These are phyloP conservation scores for Tychaedon coryphoeus DNA, from an alignment of 2,113 vertebrate genomes.

Conservation along the genomic window DNA sequence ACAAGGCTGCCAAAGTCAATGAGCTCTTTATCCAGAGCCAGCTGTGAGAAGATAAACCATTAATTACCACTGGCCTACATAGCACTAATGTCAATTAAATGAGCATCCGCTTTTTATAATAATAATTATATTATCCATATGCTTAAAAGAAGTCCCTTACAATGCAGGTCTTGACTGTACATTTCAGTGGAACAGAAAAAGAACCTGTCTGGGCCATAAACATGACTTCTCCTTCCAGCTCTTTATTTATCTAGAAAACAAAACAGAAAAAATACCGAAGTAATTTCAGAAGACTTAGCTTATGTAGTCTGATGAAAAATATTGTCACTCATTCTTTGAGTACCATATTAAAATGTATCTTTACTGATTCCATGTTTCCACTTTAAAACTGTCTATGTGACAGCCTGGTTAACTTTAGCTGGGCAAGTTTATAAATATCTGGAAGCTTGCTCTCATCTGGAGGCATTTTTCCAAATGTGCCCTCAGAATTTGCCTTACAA, in stretches of 20 bases:
- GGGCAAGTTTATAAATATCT: not conserved
- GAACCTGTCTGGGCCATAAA: conserved; percentile 81
- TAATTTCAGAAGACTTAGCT: not conserved
- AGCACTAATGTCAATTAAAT: not conserved
- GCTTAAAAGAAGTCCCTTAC: conserved; percentile 71
- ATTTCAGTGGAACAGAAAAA: conserved; percentile 85
- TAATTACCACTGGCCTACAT: conserved; percentile 31
- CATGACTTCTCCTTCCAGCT: conserved; percentile 83
- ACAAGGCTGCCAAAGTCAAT: conserved; percentile 88
- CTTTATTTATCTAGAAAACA: conserved; percentile 80
- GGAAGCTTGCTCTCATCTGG: not conserved
- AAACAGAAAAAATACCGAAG: not conserved
- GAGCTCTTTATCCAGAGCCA: conserved; percentile 83
- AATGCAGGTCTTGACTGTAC: conserved; percentile 84
- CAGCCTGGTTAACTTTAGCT: not conserved
- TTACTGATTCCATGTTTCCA: not conserved
- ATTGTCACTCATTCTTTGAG: not conserved
- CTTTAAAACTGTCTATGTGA: not conserved
- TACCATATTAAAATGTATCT: not conserved
- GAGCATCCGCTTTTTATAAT: not conserved
- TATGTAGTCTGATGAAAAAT: not conserved
- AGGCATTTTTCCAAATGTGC: not conserved
- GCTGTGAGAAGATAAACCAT: conserved; percentile 69
- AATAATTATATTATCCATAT: not conserved
- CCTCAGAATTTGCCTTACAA: not conserved